phyloP scores from a whole-genome alignment of 2,888 invertebrate genomes.

The Chrysolina oricalcia region DNA sequence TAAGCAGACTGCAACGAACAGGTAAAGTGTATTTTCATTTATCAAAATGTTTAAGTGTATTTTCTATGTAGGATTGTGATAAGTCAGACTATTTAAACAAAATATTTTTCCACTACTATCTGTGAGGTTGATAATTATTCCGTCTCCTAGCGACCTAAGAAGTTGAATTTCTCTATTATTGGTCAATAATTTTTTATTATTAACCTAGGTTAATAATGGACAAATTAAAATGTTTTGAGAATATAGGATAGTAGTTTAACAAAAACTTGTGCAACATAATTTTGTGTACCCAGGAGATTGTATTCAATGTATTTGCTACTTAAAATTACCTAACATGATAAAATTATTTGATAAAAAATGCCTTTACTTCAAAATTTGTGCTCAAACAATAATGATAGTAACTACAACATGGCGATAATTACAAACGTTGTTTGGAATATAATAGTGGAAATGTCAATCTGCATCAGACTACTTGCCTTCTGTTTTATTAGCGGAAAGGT shows the following conservation, averaged over 20 bases:
- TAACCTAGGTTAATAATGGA: not conserved
- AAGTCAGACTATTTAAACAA: slow-evolving; percentile 8
- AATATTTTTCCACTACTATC: not conserved
- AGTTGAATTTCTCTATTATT: not conserved
- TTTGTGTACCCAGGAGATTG: slow-evolving; percentile 27
- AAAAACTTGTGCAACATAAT: slow-evolving; percentile 25
- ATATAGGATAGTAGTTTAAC: slow-evolving; percentile 27
- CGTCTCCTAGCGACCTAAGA: not conserved
- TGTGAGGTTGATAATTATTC: slow-evolving; percentile 1
- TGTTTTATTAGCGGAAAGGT: not conserved
- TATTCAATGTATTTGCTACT: slow-evolving; percentile 20
- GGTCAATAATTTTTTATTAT: slow-evolving; percentile 23
- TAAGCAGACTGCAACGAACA: slow-evolving; percentile 22
- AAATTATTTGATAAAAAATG: slow-evolving; percentile 1
- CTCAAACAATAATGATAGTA: not conserved
- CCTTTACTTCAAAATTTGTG: not conserved
- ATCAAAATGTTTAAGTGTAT: slow-evolving; percentile 22
- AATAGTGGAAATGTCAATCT: slow-evolving; percentile 1
- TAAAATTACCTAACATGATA: not conserved
- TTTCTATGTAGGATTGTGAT: slow-evolving; percentile 16
- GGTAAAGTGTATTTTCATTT: slow-evolving; percentile 26
- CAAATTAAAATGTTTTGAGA: slow-evolving; percentile 24
- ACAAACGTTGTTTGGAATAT: slow-evolving; percentile 1
- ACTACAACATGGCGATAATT: slow-evolving; percentile 1
- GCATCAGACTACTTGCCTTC: not conserved